phyloP scores from a whole-genome alignment of 1,140 invertebrate genomes.

The Achatina immaculata region DNA sequence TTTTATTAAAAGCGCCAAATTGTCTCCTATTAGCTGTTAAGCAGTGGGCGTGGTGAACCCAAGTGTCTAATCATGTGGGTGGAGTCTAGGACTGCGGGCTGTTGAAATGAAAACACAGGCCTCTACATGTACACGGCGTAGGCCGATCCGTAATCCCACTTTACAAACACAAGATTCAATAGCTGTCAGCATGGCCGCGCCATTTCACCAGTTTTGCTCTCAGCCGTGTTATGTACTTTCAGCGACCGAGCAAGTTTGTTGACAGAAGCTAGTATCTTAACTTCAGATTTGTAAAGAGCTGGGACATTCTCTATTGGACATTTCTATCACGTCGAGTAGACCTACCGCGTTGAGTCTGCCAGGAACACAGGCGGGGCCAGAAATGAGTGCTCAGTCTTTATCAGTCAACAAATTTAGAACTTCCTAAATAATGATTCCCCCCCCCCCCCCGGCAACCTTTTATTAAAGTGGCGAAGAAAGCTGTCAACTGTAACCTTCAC shows the following conservation, averaged over 20 bases:
- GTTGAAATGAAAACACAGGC: not conserved
- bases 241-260: not conserved
- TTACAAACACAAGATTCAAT: not conserved
- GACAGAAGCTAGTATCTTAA: slow-evolving; percentile 1
- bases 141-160: not conserved
- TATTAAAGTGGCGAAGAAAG: no score
- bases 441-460: no score
- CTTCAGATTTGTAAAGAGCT: not conserved
- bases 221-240: not conserved
- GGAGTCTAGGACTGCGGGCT: not conserved
- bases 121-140: not conserved
- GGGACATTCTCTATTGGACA: not conserved
- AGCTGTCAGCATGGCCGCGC: not conserved
- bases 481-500: no score
- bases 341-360: not conserved
- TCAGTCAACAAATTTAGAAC: not conserved
- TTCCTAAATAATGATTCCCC: no score
- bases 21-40: not conserved
- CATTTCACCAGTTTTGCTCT: not conserved
- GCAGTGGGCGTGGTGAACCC: not conserved
- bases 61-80: slow-evolving; percentile 8
- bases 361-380: not conserved
- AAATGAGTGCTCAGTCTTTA: not conserved
- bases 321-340: not conserved
- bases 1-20: not conserved